Evolutionary conservation across 2,888 invertebrate species (phyloP).

Genomic region (Omphaloscelis lunosa): DNA sequence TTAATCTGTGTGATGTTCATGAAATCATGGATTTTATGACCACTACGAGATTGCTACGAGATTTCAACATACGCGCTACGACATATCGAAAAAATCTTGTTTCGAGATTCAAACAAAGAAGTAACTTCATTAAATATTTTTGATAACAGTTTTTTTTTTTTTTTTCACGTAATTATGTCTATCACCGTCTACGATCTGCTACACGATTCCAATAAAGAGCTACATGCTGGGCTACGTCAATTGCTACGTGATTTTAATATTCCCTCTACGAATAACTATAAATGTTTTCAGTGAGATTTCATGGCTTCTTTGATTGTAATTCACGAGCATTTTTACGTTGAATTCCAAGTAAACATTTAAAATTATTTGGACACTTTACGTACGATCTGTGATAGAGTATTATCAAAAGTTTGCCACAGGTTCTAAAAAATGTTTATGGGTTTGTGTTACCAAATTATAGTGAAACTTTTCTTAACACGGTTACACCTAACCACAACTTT

Average conservation of each 20-base stretch:
- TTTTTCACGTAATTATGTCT: too few relatives aligned
- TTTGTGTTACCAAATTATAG: constrained; percentile 21
- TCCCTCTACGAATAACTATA: neutral
- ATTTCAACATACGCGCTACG: neutral
- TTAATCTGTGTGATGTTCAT: neutral
- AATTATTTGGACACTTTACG: neutral
- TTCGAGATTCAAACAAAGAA: neutral
- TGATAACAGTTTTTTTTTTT: neutral
- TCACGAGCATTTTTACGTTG: neutral
- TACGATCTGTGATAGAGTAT: neutral
- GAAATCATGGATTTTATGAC: neutral
- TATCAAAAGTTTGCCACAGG: neutral
- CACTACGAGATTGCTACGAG: neutral
- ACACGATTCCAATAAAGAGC: neutral
- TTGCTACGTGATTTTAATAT: neutral
- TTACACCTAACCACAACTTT: constrained; percentile 9
- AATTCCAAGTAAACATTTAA: neutral
- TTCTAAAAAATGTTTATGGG: neutral
- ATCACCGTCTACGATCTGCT: too few relatives aligned
- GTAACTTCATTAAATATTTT: neutral
- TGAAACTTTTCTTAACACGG: neutral
- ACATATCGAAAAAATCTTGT: neutral
- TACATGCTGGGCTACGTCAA: neutral
- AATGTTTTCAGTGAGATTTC: neutral
- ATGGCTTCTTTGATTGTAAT: neutral